Evolutionary conservation across 2,113 vertebrate species (phyloP).

Genomic region (Rhinogobius similis): DNA sequence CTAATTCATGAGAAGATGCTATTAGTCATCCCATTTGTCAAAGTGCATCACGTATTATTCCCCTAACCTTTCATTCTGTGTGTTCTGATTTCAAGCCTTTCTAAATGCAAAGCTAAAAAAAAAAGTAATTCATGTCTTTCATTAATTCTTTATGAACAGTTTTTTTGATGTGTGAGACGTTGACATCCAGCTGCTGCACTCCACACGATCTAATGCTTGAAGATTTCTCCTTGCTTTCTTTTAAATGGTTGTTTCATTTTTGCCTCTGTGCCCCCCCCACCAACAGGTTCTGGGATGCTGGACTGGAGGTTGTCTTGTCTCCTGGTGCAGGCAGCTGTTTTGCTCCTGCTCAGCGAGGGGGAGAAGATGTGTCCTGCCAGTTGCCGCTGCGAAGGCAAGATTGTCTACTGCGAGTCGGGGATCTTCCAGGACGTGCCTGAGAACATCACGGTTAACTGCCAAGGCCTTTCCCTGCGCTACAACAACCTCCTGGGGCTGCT

Average conservation of each 20-base stretch:
- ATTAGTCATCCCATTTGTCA: constrained; percentile 1
- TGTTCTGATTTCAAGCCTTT: background rate
- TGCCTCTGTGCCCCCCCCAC: constrained; percentile 45
- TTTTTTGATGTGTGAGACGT: constrained; percentile 33
- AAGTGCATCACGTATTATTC: background rate
- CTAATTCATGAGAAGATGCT: constrained; percentile 11
- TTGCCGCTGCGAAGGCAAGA: constrained; percentile 96
- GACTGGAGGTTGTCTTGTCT: constrained; percentile 78
- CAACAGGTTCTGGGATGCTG: constrained; percentile 72
- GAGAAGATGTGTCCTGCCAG: constrained; percentile 89
- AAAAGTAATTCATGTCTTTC: constrained; percentile 32
- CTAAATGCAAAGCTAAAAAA: constrained; percentile 22
- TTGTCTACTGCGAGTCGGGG: constrained; percentile 95
- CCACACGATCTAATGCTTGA: constrained; percentile 25
- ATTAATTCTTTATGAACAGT: constrained; percentile 57
- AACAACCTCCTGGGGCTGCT: constrained; percentile 91
- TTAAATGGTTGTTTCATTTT: constrained; percentile 54
- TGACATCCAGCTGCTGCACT: constrained; percentile 42
- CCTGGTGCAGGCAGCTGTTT: constrained; percentile 82
- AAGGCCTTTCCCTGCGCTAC: constrained; percentile 93
- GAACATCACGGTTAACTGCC: constrained; percentile 91
- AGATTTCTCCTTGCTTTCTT: constrained; percentile 24
- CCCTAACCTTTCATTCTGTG: background rate
- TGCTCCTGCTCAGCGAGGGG: constrained; percentile 80
- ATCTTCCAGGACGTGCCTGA: constrained; percentile 89